phyloP scores from a whole-genome alignment of 2,888 invertebrate genomes.

The Sarcophaga subvicina region DNA sequence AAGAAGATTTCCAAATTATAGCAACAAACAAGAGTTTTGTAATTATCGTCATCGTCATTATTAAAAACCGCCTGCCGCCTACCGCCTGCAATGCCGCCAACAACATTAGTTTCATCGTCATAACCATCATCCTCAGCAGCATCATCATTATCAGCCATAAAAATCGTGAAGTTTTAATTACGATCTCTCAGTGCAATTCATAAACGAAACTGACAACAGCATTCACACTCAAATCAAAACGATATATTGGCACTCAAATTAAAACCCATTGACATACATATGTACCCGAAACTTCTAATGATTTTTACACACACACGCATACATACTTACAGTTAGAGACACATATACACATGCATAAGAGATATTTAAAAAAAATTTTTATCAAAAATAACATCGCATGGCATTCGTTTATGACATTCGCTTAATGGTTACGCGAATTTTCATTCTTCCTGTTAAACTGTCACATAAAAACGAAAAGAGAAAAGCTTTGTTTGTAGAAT shows the following conservation, averaged over 20 bases:
- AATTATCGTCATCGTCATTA: background rate
- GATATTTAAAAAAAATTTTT: too few relatives aligned
- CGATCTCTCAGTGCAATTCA: slow-evolving; percentile 60
- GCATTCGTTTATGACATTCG: too few relatives aligned
- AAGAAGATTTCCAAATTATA: background rate
- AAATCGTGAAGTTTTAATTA: slow-evolving; percentile 65
- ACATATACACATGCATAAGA: too few relatives aligned
- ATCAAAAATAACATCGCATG: too few relatives aligned
- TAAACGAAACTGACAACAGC: slow-evolving; percentile 34
- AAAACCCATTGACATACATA: background rate
- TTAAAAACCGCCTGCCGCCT: slow-evolving; percentile 5
- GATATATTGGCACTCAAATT: too few relatives aligned
- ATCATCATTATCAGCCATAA: slow-evolving; percentile 12
- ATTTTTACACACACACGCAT: background rate
- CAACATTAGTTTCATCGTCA: slow-evolving; percentile 1
- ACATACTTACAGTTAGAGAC: background rate
- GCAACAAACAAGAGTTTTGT: background rate
- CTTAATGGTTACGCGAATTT: too few relatives aligned
- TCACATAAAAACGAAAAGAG: too few relatives aligned
- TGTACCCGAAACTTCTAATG: background rate
- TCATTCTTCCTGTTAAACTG: too few relatives aligned
- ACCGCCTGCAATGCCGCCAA: background rate
- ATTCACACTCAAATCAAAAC: background rate
- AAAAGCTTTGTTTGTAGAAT: too few relatives aligned
- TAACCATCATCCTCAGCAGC: background rate